These are phyloP conservation scores for Bombylius major DNA, from an alignment of 2,888 invertebrate genomes.

Conservation along the genomic window DNA sequence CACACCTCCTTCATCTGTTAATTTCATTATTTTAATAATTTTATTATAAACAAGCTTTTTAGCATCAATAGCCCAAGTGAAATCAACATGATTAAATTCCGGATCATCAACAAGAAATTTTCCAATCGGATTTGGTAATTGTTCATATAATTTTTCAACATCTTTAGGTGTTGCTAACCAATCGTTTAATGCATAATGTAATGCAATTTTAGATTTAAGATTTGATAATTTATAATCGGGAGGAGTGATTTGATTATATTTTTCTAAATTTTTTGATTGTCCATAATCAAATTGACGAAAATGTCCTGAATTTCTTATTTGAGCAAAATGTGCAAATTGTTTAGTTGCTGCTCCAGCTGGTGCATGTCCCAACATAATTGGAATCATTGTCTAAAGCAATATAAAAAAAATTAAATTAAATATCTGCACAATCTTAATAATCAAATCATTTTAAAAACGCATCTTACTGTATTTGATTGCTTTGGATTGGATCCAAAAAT, in stretches of 20 bases:
- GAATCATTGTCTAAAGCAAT: slow-evolving; percentile 37
- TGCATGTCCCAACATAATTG: slow-evolving; percentile 44
- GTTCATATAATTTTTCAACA: slow-evolving; percentile 39
- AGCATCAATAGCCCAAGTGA: slow-evolving; percentile 42
- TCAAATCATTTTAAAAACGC: slow-evolving; percentile 8
- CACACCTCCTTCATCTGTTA: background rate
- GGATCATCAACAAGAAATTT: slow-evolving; percentile 43
- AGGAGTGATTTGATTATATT: slow-evolving; percentile 36
- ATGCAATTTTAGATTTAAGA: slow-evolving; percentile 37
- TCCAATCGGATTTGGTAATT: slow-evolving; percentile 42
- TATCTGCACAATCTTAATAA: background rate
- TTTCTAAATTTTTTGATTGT: slow-evolving; percentile 25
- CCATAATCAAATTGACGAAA: slow-evolving; percentile 41
- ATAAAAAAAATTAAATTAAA: background rate
- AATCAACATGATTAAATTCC: slow-evolving; percentile 45
- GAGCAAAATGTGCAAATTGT: slow-evolving; percentile 41
- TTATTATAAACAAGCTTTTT: slow-evolving; percentile 38
- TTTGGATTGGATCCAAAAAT: slow-evolving; percentile 45
- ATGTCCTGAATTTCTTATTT: slow-evolving; percentile 25
- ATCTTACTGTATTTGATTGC: slow-evolving; percentile 35
- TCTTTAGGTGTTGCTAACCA: slow-evolving; percentile 49
- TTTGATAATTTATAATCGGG: slow-evolving; percentile 36
- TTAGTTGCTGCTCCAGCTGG: slow-evolving; percentile 42
- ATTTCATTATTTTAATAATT: slow-evolving; percentile 26
- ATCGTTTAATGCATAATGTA: slow-evolving; percentile 49